These are phyloP conservation scores for Rhynchomys soricoides DNA, from an alignment of 2,113 vertebrate species.

Conservation along the genomic window DNA sequence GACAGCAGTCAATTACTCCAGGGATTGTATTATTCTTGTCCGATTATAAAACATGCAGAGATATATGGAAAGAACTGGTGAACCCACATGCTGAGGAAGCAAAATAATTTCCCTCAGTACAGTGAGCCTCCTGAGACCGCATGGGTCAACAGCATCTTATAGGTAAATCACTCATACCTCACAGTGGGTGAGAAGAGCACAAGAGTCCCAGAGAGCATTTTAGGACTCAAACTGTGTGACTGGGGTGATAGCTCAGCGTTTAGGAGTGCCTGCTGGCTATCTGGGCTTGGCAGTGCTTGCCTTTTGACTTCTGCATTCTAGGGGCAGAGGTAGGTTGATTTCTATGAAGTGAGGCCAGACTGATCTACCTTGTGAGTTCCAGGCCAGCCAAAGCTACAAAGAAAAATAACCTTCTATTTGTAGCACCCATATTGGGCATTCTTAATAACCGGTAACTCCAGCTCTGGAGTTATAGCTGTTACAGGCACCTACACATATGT, in stretches of 20 bases:
- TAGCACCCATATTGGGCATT: neutral
- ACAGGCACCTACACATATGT: neutral
- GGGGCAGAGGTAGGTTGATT: neutral
- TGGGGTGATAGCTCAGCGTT: neutral
- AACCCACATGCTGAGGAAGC: neutral
- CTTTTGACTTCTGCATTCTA: neutral
- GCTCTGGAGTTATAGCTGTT: no score
- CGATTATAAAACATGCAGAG: neutral
- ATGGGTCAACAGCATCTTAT: neutral
- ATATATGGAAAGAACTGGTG: neutral
- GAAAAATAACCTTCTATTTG: neutral
- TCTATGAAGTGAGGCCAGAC: neutral
- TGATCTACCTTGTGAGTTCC: no score
- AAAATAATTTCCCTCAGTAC: neutral
- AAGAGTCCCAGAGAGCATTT: neutral
- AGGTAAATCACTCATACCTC: neutral
- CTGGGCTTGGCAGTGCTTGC: neutral
- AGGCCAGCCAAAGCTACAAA: neutral
- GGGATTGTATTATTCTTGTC: neutral
- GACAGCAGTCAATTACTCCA: conserved; percentile 52
- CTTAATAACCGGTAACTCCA: neutral
- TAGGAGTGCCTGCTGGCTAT: neutral
- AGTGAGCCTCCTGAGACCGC: neutral
- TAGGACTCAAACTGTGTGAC: neutral
- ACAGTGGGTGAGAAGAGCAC: neutral